These are phyloP conservation scores for Abscondita cerata DNA, from an alignment of 2,888 invertebrate species.

Conservation along the genomic window DNA sequence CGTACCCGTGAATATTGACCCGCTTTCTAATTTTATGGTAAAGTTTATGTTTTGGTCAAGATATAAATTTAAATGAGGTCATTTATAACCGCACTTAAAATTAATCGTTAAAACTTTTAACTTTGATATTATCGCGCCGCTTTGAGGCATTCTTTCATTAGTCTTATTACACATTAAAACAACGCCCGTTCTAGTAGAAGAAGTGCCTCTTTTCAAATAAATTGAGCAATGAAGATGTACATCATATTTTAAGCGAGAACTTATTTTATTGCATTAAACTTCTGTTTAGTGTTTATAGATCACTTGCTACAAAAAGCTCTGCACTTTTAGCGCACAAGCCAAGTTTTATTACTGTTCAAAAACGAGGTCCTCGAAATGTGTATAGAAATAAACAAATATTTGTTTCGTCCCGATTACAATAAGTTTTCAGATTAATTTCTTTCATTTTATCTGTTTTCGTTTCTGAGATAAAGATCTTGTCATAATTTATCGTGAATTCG, in stretches of 20 bases:
- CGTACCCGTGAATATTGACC: background rate
- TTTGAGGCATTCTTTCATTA: conserved; percentile 4
- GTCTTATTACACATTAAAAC: conserved; percentile 2
- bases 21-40: conserved; percentile 1
- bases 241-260: no score
- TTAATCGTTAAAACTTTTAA: conserved; percentile 9
- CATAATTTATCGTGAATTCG: conserved; percentile 21
- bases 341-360: no score
- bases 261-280: no score
- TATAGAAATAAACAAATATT: no score
- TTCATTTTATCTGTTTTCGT: background rate
- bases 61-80: conserved; percentile 4
- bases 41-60: conserved; percentile 6
- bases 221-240: no score
- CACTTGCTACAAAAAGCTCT: no score
- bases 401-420: no score
- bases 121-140: background rate
- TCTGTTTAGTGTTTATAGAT: no score
- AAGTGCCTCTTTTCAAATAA: no score
- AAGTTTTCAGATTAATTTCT: background rate
- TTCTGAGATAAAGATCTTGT: conserved; percentile 23
- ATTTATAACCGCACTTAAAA: conserved; percentile 7
- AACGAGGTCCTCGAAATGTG: no score
- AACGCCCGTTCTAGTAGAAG: no score
- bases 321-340: no score